Evolutionary conservation across 2,113 vertebrate species (phyloP).

Genomic region (Gallinago undulata): DNA sequence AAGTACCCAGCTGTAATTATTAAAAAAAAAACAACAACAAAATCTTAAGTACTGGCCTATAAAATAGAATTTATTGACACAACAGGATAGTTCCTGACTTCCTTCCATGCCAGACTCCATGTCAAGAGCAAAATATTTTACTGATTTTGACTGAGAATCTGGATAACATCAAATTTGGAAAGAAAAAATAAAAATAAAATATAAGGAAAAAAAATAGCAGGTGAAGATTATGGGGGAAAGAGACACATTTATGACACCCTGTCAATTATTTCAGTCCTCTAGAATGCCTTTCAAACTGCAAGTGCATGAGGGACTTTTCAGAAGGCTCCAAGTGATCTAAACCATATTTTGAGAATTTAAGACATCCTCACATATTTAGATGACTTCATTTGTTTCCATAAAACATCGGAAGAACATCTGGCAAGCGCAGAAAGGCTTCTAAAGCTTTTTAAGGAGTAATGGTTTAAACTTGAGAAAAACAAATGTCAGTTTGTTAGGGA

Average conservation of each 20-base stretch:
- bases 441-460: slow-evolving; percentile 40
- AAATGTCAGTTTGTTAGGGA: neutral
- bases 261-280: neutral
- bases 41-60: neutral
- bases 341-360: slow-evolving; percentile 23
- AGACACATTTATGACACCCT: neutral
- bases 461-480: slow-evolving; percentile 32
- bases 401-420: slow-evolving; percentile 37
- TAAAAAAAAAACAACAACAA: neutral
- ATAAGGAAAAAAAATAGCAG: fast-evolving
- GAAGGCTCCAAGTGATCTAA: slow-evolving; percentile 1
- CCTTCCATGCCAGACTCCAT: neutral
- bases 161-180: neutral
- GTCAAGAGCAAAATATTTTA: neutral
- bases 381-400: slow-evolving; percentile 51
- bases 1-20: neutral
- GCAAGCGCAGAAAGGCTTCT: neutral
- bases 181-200: neutral
- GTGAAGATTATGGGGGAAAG: neutral
- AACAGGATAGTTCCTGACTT: neutral
- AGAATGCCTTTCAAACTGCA: neutral
- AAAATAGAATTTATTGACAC: neutral
- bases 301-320: neutral
- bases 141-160: neutral
- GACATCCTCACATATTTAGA: neutral